A percentile compares a stretch with the other conserved stretches of the same genome.
These are phyloP conservation scores for Lacanobia wlatinum DNA, from an alignment of 2,888 invertebrate genomes.

Conservation along the genomic window DNA sequence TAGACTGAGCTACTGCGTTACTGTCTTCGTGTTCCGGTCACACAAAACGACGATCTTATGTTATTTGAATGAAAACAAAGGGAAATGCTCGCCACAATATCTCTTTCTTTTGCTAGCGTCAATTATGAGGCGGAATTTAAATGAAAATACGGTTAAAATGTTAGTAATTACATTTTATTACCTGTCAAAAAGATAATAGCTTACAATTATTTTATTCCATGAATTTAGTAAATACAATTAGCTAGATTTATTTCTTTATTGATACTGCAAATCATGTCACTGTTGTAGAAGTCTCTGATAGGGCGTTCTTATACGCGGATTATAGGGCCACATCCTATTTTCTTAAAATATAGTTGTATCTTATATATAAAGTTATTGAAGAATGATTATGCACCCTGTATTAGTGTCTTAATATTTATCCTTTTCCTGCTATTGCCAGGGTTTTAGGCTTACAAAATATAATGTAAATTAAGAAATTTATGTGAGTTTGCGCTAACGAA, in stretches of 20 bases:
- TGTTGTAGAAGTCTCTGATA: conserved; percentile 82
- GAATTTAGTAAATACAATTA: conserved; percentile 91
- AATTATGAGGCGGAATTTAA: conserved; percentile 54
- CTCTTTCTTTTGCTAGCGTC: conserved; percentile 51
- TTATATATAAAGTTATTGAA: background rate
- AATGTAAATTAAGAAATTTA: conserved; percentile 4
- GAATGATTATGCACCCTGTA: background rate
- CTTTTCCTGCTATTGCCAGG: background rate
- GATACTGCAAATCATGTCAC: conserved; percentile 78
- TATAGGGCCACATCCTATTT: background rate
- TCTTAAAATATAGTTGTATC: background rate
- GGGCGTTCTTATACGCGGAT: conserved; percentile 66
- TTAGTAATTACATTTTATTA: conserved; percentile 90
- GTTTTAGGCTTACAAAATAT: conserved; percentile 4
- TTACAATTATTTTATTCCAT: conserved; percentile 86
- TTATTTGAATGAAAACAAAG: conserved; percentile 63
- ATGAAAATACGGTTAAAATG: conserved; percentile 71
- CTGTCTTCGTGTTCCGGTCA: conserved; percentile 44
- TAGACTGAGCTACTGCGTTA: background rate
- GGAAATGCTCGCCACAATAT: conserved; percentile 54
- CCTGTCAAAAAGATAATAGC: conserved; percentile 89
- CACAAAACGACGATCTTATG: conserved; percentile 54
- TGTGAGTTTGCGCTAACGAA: background rate
- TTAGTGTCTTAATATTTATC: conserved; percentile 15
- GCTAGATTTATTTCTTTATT: conserved; percentile 83